Percentiles rank a stretch among this genome's conserved stretches.
Conservation (phyloP, 2,797 vertebrate species). For the Cossypha niveicapilla region DNA sequence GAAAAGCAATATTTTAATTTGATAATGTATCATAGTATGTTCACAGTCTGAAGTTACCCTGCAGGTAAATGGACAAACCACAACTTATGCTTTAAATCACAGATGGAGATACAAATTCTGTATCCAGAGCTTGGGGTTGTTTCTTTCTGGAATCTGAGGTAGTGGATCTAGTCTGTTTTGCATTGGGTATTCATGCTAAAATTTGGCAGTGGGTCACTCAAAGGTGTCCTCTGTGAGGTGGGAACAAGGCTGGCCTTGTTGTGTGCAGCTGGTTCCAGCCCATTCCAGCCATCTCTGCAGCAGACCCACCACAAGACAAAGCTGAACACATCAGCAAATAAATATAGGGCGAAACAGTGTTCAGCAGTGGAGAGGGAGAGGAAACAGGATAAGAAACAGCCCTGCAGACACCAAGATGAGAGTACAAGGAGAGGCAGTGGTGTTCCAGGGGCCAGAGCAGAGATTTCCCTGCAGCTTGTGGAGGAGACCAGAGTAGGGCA, state of each 20-base stretch:
- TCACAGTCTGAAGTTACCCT: neutral
- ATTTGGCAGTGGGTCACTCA: neutral
- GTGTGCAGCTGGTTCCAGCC: neutral
- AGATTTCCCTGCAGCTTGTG: neutral
- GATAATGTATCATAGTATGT: neutral
- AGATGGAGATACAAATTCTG: neutral
- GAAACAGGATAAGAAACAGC: neutral
- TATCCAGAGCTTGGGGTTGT: neutral
- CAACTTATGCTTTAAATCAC: neutral
- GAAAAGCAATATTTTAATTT: neutral
- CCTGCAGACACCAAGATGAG: neutral
- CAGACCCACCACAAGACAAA: neutral
- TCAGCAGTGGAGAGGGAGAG: neutral
- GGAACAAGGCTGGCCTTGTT: neutral
- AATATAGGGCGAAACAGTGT: neutral
- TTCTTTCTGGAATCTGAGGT: neutral
- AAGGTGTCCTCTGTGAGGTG: neutral
- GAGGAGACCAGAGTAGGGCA: neutral
- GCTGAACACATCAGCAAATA: rapidly evolving
- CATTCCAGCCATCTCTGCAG: neutral
- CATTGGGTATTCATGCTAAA: neutral
- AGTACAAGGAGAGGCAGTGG: neutral
- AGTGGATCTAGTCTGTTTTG: neutral
- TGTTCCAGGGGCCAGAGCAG: neutral
- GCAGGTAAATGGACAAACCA: rapidly evolving